Conservation (phyloP, 2,888 invertebrate genomes). For the Anoplius nigerrimus region DNA sequence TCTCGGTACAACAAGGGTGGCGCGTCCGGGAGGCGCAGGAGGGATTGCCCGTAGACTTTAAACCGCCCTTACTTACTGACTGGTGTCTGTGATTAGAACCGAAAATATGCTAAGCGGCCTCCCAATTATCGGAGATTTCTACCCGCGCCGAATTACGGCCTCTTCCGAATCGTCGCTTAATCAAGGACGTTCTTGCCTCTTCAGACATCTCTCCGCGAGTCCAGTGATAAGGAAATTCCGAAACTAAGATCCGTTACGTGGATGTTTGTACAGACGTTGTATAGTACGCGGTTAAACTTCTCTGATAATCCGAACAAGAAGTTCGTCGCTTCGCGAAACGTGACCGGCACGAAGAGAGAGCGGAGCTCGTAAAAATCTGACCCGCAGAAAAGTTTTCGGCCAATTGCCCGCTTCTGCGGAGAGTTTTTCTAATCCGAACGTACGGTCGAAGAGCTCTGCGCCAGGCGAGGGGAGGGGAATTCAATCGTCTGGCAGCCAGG, state of each 20-base stretch:
- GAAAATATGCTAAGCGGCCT: slow-evolving; percentile 68
- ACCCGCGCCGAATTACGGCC: slow-evolving; percentile 40
- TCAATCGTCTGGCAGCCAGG: slow-evolving; percentile 52
- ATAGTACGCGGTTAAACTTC: slow-evolving; percentile 24
- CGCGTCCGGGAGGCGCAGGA: slow-evolving; percentile 26
- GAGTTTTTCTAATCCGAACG: slow-evolving; percentile 51
- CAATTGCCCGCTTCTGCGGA: slow-evolving; percentile 35
- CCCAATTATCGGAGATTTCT: slow-evolving; percentile 64
- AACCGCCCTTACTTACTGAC: slow-evolving; percentile 64
- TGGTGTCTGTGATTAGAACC: slow-evolving; percentile 68
- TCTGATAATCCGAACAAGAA: slow-evolving; percentile 3
- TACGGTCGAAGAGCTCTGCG: slow-evolving; percentile 38
- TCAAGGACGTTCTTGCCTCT: no score
- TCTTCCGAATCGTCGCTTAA: not conserved
- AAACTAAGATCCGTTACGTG: no score
- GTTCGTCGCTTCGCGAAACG: not conserved
- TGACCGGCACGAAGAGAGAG: slow-evolving; percentile 13
- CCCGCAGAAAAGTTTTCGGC: slow-evolving; percentile 40
- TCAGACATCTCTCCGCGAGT: no score
- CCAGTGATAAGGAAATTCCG: no score
- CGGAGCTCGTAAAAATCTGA: slow-evolving; percentile 47
- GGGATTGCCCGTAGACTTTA: slow-evolving; percentile 64
- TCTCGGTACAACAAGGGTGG: slow-evolving; percentile 62
- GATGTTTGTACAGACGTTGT: no score
- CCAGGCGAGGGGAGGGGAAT: slow-evolving; percentile 51